Evolutionary conservation across 2,797 vertebrate genomes (phyloP).

Genomic region (Microtus agrestis): DNA sequence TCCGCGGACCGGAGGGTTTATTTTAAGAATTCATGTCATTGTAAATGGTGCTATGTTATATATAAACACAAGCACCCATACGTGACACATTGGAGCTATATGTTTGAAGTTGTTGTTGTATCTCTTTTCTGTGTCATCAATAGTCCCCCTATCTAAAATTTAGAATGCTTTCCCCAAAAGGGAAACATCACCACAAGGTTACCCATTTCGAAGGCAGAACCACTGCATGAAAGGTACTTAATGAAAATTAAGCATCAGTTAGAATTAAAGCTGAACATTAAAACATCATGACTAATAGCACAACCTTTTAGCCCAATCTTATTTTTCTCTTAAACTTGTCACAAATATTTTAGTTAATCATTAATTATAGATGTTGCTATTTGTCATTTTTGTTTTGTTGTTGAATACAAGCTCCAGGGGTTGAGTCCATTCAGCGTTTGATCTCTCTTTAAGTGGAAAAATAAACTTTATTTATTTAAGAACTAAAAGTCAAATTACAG

Average conservation of each 20-base stretch:
- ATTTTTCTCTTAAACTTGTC: conserved; percentile 7
- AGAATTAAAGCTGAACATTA: conserved; percentile 28
- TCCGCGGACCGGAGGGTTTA: background rate
- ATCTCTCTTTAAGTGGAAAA: background rate
- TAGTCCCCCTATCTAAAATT: conserved; percentile 17
- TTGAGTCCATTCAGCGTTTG: background rate
- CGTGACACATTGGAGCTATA: background rate
- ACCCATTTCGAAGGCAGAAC: background rate
- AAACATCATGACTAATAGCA: background rate
- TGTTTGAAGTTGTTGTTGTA: background rate
- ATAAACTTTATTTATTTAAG: background rate
- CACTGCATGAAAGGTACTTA: background rate
- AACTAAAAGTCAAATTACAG: background rate
- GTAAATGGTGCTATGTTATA: background rate
- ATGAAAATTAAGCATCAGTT: conserved; percentile 8
- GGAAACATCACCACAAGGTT: background rate
- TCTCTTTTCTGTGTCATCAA: background rate
- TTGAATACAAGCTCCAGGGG: background rate
- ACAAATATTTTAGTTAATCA: conserved; percentile 12
- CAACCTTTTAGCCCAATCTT: background rate
- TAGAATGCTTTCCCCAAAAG: conserved; percentile 13
- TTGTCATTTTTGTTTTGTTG: conserved; percentile 8
- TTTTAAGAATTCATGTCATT: background rate
- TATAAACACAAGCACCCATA: background rate
- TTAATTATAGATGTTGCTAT: conserved; percentile 7